These are phyloP conservation scores for Phragmatobia fuliginosa DNA, from an alignment of 2,888 invertebrate species.

Conservation along the genomic window DNA sequence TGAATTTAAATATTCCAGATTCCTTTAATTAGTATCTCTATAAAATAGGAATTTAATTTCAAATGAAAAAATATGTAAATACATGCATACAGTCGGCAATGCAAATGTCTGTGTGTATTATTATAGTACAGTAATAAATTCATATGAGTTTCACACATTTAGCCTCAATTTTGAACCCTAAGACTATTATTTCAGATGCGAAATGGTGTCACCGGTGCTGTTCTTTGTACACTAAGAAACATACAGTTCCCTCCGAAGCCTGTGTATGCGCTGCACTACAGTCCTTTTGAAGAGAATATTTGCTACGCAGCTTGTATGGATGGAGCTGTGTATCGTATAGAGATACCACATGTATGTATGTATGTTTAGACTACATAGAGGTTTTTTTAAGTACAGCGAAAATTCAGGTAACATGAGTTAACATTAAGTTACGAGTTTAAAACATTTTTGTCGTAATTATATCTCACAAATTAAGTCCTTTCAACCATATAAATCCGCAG, in stretches of 20 bases:
- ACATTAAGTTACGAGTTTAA: neutral
- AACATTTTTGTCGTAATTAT: too few species aligned
- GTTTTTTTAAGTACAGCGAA: neutral
- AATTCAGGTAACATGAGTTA: too few species aligned
- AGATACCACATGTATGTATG: constrained; percentile 72
- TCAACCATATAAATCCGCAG: too few species aligned
- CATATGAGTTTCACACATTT: neutral
- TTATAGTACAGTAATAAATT: neutral
- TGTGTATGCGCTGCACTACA: constrained; percentile 74
- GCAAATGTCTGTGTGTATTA: neutral
- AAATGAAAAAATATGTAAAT: too few species aligned
- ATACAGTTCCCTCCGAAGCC: constrained; percentile 81
- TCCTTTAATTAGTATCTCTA: too few species aligned
- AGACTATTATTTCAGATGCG: constrained; percentile 68
- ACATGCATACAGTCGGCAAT: too few species aligned
- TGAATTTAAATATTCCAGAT: too few species aligned
- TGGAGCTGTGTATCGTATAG: constrained; percentile 74
- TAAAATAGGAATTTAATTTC: too few species aligned
- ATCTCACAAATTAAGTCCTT: too few species aligned
- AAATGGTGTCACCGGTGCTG: constrained; percentile 74
- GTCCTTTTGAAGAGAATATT: constrained; percentile 68
- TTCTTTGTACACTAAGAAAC: constrained; percentile 73
- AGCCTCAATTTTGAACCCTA: neutral
- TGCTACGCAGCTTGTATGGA: constrained; percentile 81
- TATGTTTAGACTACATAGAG: neutral